Evolutionary conservation across 2,113 vertebrate species (phyloP), one percentile per base, ranked within the genome.

Genomic region (Egretta garzetta): DNA sequence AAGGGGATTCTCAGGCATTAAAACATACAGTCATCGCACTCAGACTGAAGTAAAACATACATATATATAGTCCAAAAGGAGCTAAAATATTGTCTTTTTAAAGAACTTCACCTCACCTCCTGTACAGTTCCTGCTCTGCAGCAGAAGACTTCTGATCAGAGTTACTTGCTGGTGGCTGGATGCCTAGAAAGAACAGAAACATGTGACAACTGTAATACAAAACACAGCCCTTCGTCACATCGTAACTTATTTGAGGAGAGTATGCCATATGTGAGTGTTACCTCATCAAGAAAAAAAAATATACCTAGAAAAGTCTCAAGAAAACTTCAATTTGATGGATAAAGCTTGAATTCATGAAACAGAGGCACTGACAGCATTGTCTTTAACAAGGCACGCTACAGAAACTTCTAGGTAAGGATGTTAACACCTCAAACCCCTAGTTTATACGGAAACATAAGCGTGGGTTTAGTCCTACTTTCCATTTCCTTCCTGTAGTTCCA

Each of bases 81-180:
- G 71, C 8, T 55, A 5, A 64, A 64, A 28, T n/a, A 14, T 2
- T 27, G 12, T 15, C 17, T 24, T 75, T 37, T 26, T 10, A 50
- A 47, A 43, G 68, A 33, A 13, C 30, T 68, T 32, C 14, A 50
- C 63, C 99, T 96, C 88, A 99, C 99, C 99, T 99, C 93, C 88
- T 98, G 55, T 98, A 98, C 11, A 99, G 96, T 27, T 99, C 99
- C 73, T 99, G 98, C 33, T 98, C 98, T 63, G 96, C 97, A 89
- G 98, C 97, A 24, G 97, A 83, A 22, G 95, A 32, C 32, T 97
- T 97, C 59, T 95, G 82, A 83, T 90, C 96, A 53, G 96, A 35
- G 16, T 55, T 80, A 60, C 87, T 76, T 28, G 88, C 41, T 22
- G 97, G 95, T 26, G 80, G 88, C 55, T 23, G 94, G 73, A 92